A percentile compares a stretch with the other conserved stretches of the same genome.
Evolutionary conservation across 2,113 vertebrate genomes (phyloP).

Genomic region (Carassius auratus): DNA sequence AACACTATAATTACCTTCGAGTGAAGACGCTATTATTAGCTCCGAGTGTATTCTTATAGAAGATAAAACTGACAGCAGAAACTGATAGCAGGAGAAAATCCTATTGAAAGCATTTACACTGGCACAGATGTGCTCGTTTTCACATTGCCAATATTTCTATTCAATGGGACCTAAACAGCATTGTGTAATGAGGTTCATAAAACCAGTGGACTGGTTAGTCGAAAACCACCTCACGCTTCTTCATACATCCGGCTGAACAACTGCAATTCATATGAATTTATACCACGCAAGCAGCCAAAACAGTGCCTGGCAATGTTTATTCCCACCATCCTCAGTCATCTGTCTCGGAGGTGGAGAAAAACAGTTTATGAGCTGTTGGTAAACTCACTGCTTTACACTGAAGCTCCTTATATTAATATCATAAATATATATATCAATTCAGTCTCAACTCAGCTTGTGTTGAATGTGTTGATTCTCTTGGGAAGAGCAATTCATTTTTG

Average conservation of each 20-base stretch:
- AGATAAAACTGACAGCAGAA: constrained; percentile 1
- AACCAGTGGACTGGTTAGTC: constrained; percentile 12
- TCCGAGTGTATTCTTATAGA: constrained; percentile 2
- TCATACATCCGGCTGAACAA: not conserved
- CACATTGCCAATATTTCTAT: not conserved
- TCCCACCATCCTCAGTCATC: not conserved
- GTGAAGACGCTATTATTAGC: constrained; percentile 24
- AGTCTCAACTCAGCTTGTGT: not conserved
- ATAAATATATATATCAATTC: not conserved
- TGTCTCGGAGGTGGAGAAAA: not conserved
- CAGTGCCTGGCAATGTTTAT: not conserved
- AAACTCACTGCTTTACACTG: not conserved
- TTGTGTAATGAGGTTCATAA: constrained; percentile 11
- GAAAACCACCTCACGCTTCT: not conserved
- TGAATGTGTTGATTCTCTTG: not conserved
- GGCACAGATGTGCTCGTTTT: not conserved
- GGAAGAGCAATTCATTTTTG: not conserved
- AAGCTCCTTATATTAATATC: constrained; percentile 6
- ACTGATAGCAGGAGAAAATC: not conserved
- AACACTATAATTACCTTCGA: constrained; percentile 19
- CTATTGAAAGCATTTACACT: not conserved
- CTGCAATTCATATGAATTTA: constrained; percentile 10
- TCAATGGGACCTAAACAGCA: not conserved
- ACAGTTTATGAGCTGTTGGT: not conserved
- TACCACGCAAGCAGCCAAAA: not conserved